Evolutionary conservation across 2,888 invertebrate genomes (phyloP).

Genomic region (Tuta absoluta): DNA sequence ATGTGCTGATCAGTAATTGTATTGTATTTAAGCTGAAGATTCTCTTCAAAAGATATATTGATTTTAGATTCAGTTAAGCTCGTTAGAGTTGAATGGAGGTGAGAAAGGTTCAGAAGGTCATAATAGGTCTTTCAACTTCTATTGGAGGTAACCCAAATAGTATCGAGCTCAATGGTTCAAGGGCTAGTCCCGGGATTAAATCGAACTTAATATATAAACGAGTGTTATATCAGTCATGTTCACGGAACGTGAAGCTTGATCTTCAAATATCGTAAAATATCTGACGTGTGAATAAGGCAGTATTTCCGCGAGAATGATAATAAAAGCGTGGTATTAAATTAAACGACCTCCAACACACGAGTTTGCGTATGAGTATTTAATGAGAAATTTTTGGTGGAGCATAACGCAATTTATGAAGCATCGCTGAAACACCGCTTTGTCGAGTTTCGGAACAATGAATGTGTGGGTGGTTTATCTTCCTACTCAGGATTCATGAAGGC

Average conservation of each 20-base stretch:
- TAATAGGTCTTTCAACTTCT: neutral
- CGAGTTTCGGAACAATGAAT: slow-evolving; percentile 15
- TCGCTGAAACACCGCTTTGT: slow-evolving; percentile 3
- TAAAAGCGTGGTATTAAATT: slow-evolving; percentile 40
- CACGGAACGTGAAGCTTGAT: slow-evolving; percentile 32
- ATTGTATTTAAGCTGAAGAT: slow-evolving; percentile 13
- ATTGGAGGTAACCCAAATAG: neutral
- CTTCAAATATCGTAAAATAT: slow-evolving; percentile 44
- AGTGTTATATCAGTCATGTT: neutral
- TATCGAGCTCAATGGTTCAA: slow-evolving; percentile 10
- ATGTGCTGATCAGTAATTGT: slow-evolving; percentile 12
- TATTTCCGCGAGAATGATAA: slow-evolving; percentile 43
- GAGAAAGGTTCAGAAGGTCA: slow-evolving; percentile 3
- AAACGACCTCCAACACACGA: slow-evolving; percentile 13
- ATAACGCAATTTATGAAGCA: slow-evolving; percentile 20
- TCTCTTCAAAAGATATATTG: slow-evolving; percentile 14
- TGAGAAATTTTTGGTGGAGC: slow-evolving; percentile 6
- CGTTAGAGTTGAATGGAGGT: slow-evolving; percentile 7
- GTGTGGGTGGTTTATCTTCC: slow-evolving; percentile 20
- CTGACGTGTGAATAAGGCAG: slow-evolving; percentile 53
- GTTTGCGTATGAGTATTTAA: slow-evolving; percentile 16
- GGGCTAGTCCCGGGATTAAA: neutral
- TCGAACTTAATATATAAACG: neutral
- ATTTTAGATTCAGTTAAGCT: neutral
- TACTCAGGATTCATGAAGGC: slow-evolving; percentile 9